Evolutionary conservation across 2,888 invertebrate genomes (phyloP).

Genomic region (Hesperia comma): DNA sequence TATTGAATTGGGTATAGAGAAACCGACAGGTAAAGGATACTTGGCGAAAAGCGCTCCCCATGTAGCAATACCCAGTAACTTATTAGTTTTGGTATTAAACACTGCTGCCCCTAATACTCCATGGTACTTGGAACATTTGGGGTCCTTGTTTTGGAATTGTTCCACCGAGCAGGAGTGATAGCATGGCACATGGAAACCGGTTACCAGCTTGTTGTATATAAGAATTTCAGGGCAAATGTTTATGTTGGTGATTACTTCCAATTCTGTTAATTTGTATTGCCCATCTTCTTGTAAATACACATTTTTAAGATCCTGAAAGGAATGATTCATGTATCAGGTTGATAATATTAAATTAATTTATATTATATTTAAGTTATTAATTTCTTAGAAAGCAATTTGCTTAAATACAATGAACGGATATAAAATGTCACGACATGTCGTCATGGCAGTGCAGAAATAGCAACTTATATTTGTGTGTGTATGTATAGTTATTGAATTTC

Average conservation of each 20-base stretch:
- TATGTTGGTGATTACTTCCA: constrained; percentile 52
- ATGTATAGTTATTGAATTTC: too few species aligned
- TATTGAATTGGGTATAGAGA: constrained; percentile 58
- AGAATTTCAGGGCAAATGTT: constrained; percentile 55
- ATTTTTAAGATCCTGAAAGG: constrained; percentile 44
- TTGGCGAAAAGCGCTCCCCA: constrained; percentile 54
- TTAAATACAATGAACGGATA: too few species aligned
- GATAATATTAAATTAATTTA: neutral
- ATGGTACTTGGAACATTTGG: constrained; percentile 52
- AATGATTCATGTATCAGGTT: neutral
- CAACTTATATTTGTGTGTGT: too few species aligned
- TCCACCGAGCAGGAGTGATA: constrained; percentile 58
- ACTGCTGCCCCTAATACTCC: constrained; percentile 64
- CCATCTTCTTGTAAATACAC: constrained; percentile 41
- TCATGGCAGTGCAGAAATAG: too few species aligned
- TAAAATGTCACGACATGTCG: too few species aligned
- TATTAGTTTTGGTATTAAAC: constrained; percentile 46
- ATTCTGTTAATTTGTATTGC: constrained; percentile 50
- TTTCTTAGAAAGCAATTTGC: too few species aligned
- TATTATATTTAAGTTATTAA: too few species aligned
- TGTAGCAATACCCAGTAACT: constrained; percentile 62
- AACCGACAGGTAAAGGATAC: constrained; percentile 61
- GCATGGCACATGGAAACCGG: constrained; percentile 59
- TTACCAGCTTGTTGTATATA: constrained; percentile 40
- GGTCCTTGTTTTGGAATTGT: constrained; percentile 41